Conservation (phyloP, 2,113 vertebrate genomes). For the Halichoerus grypus region DNA sequence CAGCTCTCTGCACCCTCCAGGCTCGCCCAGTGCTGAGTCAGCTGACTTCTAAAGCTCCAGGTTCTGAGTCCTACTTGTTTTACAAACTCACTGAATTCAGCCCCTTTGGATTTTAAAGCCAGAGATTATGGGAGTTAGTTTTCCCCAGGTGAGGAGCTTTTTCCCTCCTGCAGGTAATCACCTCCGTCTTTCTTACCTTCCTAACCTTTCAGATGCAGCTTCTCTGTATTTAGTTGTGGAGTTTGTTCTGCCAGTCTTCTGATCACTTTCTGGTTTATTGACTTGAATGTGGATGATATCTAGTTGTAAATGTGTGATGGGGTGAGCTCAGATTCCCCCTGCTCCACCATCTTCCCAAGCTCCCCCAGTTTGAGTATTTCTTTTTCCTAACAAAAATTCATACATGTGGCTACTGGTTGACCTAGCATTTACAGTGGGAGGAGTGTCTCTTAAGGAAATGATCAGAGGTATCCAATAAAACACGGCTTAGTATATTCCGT, state of each 20-base stretch:
- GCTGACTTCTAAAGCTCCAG: not conserved
- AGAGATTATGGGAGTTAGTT: not conserved
- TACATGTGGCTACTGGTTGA: not conserved
- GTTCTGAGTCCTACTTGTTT: not conserved
- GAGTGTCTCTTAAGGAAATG: not conserved
- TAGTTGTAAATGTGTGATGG: not conserved
- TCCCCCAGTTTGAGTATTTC: not conserved
- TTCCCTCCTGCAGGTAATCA: not conserved
- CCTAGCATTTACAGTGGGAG: not conserved
- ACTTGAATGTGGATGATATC: not conserved
- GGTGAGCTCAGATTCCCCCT: not conserved
- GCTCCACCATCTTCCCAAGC: not conserved
- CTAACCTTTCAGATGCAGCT: not conserved
- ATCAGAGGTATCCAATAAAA: not conserved
- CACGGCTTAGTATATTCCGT: not conserved
- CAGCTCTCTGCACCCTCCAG: not conserved
- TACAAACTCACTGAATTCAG: not conserved
- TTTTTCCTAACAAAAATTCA: not conserved
- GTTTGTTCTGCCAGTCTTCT: not conserved
- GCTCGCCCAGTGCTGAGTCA: not conserved
- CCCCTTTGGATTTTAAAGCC: not conserved
- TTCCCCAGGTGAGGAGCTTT: not conserved
- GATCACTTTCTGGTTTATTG: not conserved
- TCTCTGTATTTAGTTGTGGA: not conserved
- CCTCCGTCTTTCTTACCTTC: not conserved